Evolutionary conservation across 1,140 invertebrate species (phyloP), one percentile per base, ranked within the genome.

Genomic region (Metopolophium dirhodum): DNA sequence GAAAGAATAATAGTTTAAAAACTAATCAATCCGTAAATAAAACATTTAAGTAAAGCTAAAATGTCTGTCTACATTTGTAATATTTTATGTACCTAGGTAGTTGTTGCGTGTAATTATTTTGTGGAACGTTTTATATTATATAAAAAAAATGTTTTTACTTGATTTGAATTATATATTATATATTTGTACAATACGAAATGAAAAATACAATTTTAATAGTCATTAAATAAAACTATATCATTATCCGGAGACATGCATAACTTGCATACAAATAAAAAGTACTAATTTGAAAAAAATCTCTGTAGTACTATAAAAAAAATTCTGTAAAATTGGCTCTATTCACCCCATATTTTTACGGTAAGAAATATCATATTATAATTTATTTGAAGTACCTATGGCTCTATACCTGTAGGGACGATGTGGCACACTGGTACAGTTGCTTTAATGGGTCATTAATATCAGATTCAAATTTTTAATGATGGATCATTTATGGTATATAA

Each of bases 391-490:
- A n/a, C 9, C 26, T 68, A n/a, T 30, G 26, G 1, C 11, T 51
- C 14, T 51, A 68, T n/a, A 68, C 30, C 61, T 68, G 61, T 68
- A 30, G 4, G 30, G 57, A 4, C 26, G 30, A 61, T 68, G 9
- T n/a, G 30, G 61, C 61, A 68, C 61, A 14, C 9, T 68, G 61
- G 61, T 26, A 68, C 61, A 14, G 30, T 68, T 68, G 23, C 61
- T 68, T 68, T 30, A 68, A 14, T 14, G 30, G 11, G 11, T 68
- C 30, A 68, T 68, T 68, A 68, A 30, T 11, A 68, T n/a, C 26
- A 68, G 30, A 68, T 68, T 68, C 61, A 68, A 68, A 68, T 68
- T 68, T 68, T 68, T 68, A 68, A 68, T n/a, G 61, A 68, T 68
- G 61, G 30, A n/a, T 30, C 3, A 30, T 68, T 68, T 68, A n/a